Evolutionary conservation across 2,888 invertebrate species (phyloP), one percentile per base, ranked within the genome.

Genomic region (Agriotes lineatus): DNA sequence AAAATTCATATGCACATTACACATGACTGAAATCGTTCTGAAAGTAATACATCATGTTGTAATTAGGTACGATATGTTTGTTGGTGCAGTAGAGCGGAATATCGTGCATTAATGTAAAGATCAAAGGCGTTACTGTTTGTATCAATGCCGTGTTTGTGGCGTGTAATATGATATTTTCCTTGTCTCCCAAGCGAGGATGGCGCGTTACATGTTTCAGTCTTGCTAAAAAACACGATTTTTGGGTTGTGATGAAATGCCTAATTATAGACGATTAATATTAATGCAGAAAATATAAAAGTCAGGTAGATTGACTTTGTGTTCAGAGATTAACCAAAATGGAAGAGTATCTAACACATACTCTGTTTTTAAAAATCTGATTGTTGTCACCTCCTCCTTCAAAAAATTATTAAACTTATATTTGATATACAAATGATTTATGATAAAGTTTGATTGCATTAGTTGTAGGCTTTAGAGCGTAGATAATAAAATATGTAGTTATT

Each of bases 111-210:
- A 71, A 70, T 72, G 71, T 62, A 62, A 60, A 75, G 68, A 76
- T 77, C 76, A 77, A 77, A 77, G 75, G 67, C 63, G 54, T 60
- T 69, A 69, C 74, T 77, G 76, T 77, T 74, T 71, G 59, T 72
- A 70, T 75, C 77, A 76, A 76, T 76, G 76, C 67, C 67, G 25
- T 70, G 67, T 70, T 72, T 73, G 72, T 57, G 62, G 54, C 39
- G 20, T 19, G 75, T 70, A 75, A 75, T 67, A 44, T 56, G 72
- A 75, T 72, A 74, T 67, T 66, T 58, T n/a, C 19, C 22, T 25
- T 42, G 30, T 57, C 19, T 20, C 35, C 2, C 6, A 19, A 45
- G 35, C 1, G 37, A 39, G 25, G 39, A 52, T 20, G 19, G 63
- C 20, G 4, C 12, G 9, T 30, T 57, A 52, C 9, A 6, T n/a